phyloP scores from a whole-genome alignment of 1,140 invertebrate genomes.

The Sweltsa coloradensis region DNA sequence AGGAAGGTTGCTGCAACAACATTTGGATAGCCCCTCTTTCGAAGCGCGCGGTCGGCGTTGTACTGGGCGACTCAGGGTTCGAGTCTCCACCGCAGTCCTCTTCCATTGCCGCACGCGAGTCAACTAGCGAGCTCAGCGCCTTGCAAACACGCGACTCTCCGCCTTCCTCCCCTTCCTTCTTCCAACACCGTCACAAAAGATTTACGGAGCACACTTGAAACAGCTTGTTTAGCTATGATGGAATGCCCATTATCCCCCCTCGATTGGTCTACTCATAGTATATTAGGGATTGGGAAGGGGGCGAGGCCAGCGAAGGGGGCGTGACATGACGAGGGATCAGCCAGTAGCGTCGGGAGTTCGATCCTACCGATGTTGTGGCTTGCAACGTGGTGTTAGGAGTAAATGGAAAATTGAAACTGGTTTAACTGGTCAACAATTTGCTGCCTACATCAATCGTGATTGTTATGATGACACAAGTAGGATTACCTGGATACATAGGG shows the following conservation, averaged over 20 bases:
- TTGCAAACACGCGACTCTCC: neutral
- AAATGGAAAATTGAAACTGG: no score
- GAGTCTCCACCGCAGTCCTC: slow-evolving; percentile 1
- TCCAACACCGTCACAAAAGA: slow-evolving; percentile 11
- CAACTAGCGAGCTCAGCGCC: neutral
- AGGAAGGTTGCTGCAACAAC: slow-evolving; percentile 3
- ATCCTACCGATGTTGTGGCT: no score
- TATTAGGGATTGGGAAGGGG: slow-evolving; percentile 1
- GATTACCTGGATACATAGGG: no score
- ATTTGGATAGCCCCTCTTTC: neutral
- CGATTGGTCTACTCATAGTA: slow-evolving; percentile 6
- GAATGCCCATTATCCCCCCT: slow-evolving; percentile 11
- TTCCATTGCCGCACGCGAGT: neutral
- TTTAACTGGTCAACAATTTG: no score
- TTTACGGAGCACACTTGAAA: slow-evolving; percentile 7
- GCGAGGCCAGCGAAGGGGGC: slow-evolving; percentile 5
- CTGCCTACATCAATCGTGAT: no score
- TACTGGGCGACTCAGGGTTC: neutral
- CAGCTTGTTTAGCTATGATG: slow-evolving; percentile 12
- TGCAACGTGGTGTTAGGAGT: no score
- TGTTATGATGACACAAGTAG: no score
- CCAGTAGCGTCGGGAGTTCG: slow-evolving; percentile 7
- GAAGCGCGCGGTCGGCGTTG: neutral
- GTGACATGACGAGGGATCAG: slow-evolving; percentile 7
- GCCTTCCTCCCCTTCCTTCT: slow-evolving; percentile 5